Conservation (phyloP, 64 coral and sea anemone species). For the Anthopleura sola region DNA sequence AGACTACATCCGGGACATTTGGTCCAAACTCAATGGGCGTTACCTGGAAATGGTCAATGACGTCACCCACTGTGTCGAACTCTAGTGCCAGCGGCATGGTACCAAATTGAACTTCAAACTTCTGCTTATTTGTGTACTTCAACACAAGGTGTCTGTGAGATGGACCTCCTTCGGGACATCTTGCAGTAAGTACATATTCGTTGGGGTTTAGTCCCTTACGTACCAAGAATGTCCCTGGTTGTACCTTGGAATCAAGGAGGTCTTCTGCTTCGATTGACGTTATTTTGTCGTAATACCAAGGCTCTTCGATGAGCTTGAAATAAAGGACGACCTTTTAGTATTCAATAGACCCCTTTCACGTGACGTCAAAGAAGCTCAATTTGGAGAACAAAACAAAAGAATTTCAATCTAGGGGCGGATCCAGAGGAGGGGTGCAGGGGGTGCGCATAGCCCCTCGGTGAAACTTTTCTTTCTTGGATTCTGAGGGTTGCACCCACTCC, state of each 20-base stretch:
- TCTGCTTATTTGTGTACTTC: conserved; percentile 31
- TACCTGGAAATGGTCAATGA: conserved; percentile 45
- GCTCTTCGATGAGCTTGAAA: conserved; percentile 20
- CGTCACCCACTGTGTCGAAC: conserved; percentile 25
- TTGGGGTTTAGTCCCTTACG: conserved; percentile 18
- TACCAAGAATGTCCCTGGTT: conserved; percentile 41
- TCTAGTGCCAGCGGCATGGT: conserved; percentile 15
- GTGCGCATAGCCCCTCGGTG: too few species aligned
- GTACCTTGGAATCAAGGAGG: conserved; percentile 34
- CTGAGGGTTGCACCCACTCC: too few species aligned
- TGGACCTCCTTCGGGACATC: conserved; percentile 38
- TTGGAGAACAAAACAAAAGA: too few species aligned
- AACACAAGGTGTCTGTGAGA: conserved; percentile 37
- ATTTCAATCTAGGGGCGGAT: too few species aligned
- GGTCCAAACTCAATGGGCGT: conserved; percentile 56
- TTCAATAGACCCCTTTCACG: too few species aligned
- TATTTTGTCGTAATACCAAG: conserved; percentile 44
- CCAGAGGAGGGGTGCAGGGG: too few species aligned
- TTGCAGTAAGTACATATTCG: conserved; percentile 39
- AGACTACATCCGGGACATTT: conserved; percentile 41
- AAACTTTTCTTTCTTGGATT: too few species aligned
- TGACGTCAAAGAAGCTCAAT: too few species aligned
- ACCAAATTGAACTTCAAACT: conserved; percentile 31
- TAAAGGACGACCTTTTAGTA: not conserved
- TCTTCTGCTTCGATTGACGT: conserved; percentile 33